A percentile compares a stretch with the other conserved stretches of the same genome.
Conservation (phyloP, 2,113 vertebrate species). For the Sapajus apella region DNA sequence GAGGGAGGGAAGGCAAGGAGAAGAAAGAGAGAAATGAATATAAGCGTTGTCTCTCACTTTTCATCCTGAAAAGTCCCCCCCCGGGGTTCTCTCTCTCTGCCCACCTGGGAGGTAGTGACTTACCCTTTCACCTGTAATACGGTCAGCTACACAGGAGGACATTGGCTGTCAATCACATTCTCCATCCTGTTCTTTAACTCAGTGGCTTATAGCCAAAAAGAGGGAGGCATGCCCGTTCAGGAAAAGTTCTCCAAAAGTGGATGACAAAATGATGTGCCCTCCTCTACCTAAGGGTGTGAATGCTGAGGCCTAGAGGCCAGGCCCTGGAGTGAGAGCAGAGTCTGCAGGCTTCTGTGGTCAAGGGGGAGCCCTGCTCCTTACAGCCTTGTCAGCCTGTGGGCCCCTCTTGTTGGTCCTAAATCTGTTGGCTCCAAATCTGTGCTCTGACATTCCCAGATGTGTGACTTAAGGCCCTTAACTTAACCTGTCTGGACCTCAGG, state of each 20-base stretch:
- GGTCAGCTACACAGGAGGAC: neutral
- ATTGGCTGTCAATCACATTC: neutral
- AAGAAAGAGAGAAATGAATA: neutral
- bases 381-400: neutral
- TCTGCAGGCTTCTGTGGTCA: neutral
- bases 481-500: neutral
- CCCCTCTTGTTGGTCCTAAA: neutral
- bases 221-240: neutral
- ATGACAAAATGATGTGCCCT: neutral
- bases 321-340: neutral
- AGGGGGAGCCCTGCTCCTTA: neutral
- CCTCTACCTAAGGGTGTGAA: neutral
- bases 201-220: neutral
- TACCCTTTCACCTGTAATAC: neutral
- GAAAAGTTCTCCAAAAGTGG: neutral
- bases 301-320: neutral
- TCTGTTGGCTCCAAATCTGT: neutral
- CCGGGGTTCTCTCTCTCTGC: neutral
- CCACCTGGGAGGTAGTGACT: neutral
- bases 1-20: neutral
- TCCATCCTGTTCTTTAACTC: neutral
- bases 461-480: neutral
- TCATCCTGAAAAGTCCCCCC: neutral
- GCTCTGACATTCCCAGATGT: neutral
- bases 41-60: neutral